These are phyloP conservation scores for Dreissena polymorpha DNA, from an alignment of 1,140 invertebrate species.

Conservation along the genomic window DNA sequence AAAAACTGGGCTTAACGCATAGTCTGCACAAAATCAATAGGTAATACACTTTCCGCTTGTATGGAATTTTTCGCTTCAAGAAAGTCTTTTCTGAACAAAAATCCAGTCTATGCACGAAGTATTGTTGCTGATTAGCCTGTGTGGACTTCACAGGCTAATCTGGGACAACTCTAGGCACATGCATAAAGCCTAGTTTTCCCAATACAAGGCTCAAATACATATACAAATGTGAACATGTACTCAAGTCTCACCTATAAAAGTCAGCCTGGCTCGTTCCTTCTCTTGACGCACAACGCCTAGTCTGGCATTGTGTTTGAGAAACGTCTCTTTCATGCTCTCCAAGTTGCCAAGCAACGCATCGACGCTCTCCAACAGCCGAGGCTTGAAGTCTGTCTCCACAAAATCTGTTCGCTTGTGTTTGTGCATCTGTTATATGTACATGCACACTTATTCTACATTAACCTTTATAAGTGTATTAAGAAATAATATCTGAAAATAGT, in stretches of 20 bases:
- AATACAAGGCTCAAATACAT: no score
- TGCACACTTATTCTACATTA: no score
- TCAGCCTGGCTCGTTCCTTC: slow-evolving; percentile 77
- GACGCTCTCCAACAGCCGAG: slow-evolving; percentile 82
- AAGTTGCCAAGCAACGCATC: slow-evolving; percentile 67
- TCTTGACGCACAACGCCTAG: slow-evolving; percentile 84
- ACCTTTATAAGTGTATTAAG: no score
- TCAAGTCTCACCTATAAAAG: slow-evolving; percentile 63
- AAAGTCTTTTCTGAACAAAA: no score
- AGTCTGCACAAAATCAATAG: no score
- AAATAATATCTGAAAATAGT: no score
- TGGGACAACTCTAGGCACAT: neutral
- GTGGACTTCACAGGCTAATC: no score
- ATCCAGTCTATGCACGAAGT: no score
- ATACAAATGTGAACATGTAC: neutral
- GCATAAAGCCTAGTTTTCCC: neutral
- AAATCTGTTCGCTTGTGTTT: slow-evolving; percentile 82
- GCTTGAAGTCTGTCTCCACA: slow-evolving; percentile 84
- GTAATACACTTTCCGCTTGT: no score
- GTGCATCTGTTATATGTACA: slow-evolving; percentile 72
- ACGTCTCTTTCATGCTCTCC: slow-evolving; percentile 77
- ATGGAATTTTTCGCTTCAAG: no score
- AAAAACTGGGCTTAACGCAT: no score
- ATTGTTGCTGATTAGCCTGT: no score
- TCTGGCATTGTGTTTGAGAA: slow-evolving; percentile 83